Base-by-base conservation (phyloP, 2,113 vertebrate genomes). In the Galeopterus variegatus region DNA sequence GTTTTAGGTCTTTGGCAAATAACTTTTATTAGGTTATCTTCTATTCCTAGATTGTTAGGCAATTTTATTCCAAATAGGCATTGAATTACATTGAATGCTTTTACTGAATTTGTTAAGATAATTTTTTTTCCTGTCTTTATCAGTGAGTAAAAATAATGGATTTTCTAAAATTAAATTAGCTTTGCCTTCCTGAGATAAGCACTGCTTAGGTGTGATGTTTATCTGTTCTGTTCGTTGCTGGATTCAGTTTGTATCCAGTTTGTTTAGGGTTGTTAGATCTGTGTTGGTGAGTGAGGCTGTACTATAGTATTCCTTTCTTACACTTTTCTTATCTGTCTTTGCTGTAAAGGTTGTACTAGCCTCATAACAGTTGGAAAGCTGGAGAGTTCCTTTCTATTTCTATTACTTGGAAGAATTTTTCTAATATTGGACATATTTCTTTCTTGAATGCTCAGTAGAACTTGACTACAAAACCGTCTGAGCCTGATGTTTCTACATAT, bases 121-220 rank as follows among this genome's bases (percentile, higher is more conserved):
- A 75, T 48, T 52, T 70, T 76, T 81, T 84, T 79, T 69, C 56
- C 58, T 41, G 18, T 76, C 26, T 82, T 67, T 18, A 70, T 89
- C 19, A 83, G 26, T 69, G 26, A 94, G 88, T 91, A 96, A 87
- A 82, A 92, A 54, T 60, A 60, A 67, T 69, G 7, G 23, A 75
- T 72, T 95, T 92, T 95, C 65, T 92, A 36, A 65, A 81, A 87
- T 92, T 80, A 90, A 83, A n/a, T 9, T 36, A 87, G 73, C n/a
- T 64, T 48, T 80, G 31, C 28, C 45, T 87, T 58, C n/a, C 65
- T 87, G 8, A 58, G 17, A 80, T 80, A 95, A 72, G 19, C 76
- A 64, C 58, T 72, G 12, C 26, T 54, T 72, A 26, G 33, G 85
- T 86, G 54, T 80, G 33, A 52, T 72, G 64, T 91, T 70, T 79